Base-by-base conservation (phyloP, 2,797 vertebrate species). In the Hippocampus kuda region DNA sequence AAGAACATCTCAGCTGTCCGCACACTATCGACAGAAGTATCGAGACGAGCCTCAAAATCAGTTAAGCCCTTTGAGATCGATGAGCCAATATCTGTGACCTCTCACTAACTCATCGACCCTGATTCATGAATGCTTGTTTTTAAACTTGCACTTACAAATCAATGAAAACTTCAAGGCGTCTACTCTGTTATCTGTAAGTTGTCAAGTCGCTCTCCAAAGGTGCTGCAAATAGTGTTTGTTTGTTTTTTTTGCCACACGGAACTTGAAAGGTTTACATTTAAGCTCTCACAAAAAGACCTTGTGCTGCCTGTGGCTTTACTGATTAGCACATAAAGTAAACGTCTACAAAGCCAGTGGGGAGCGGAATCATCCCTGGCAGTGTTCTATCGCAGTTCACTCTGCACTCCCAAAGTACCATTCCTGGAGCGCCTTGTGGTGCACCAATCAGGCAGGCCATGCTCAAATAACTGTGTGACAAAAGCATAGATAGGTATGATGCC, bases 381-480 rank as follows among this genome's bases (percentile, higher is more conserved):
- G 67, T 76, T 79, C 70, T 65, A 82, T 72, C 78, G 72, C 74
- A 77, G 72, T 87, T 82, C 71, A 46, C 66, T 73, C 61, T 66
- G 68, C 71, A 73, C 74, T 70, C 69, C 75, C 74, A 75, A 68
- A 68, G 56, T 69, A 65, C 63, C 63, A 57, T 77, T 77, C 57
- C 72, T 68, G 61, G 15, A 77, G 73, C 68, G 77, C 75, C 83
- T 82, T 26, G 68, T 5, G 1, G 80, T 70, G 75, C 61, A 70
- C 65, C 76, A 81, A 81, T 87, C 83, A 87, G 74, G 66, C 71
- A 72, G 71, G 79, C 77, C 78, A 81, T 81, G 27, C 75, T 78
- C 77, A 73, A 83, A 78, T 77, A 83, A 77, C 63, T 66, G 72
- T 79, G 77, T 81, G 67, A 81, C 73, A 79, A 77, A 70, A 71